Evolutionary conservation across 2,888 invertebrate genomes (phyloP), one percentile per base, ranked within the genome.

Genomic region (Dendrolimus houi): DNA sequence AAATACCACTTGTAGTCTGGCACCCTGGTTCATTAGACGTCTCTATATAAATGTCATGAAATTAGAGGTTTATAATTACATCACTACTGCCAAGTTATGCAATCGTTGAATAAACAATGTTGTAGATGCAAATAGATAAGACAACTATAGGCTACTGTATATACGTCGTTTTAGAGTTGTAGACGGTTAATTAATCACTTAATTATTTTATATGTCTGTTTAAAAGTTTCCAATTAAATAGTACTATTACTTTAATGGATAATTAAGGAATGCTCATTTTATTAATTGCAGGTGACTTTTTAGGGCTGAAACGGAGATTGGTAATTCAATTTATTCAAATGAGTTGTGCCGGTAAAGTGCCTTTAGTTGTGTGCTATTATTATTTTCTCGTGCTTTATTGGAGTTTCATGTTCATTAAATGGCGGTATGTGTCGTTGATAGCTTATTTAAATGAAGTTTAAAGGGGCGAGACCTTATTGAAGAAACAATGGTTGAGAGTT

Each of bases 291-390:
- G 72, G 74, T 75, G 82, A 81, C 77, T 78, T 81, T 82, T 79
- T 75, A 75, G 70, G 80, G 81, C 79, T 77, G 77, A 78, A 78
- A 72, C 66, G 65, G 67, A 72, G 67, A 70, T 70, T 63, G 64
- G 80, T 85, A 82, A 86, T 87, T 87, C 85, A 85, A 78, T 80
- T 87, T 88, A 88, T 88, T 87, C 82, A 87, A 88, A 88, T 88
- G 83, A 87, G 85, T 76, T 70, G 75, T 77, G 80, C 77, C 75
- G 68, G 77, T 81, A 80, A 79, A 85, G 85, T 82, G 83, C 80
- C 71, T 83, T 85, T 83, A 72, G 78, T 78, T 79, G 84, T 85
- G 85, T 81, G 86, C 86, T 83, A 87, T 87, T 88, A 89, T 88
- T 86, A 86, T 86, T 87, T 86, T 79, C 74, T 75, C 74, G 82